A percentile compares a stretch with the other conserved stretches of the same genome.
These are phyloP conservation scores for Trigoniulus corallinus DNA, from an alignment of 1,140 invertebrate genomes.

Conservation along the genomic window DNA sequence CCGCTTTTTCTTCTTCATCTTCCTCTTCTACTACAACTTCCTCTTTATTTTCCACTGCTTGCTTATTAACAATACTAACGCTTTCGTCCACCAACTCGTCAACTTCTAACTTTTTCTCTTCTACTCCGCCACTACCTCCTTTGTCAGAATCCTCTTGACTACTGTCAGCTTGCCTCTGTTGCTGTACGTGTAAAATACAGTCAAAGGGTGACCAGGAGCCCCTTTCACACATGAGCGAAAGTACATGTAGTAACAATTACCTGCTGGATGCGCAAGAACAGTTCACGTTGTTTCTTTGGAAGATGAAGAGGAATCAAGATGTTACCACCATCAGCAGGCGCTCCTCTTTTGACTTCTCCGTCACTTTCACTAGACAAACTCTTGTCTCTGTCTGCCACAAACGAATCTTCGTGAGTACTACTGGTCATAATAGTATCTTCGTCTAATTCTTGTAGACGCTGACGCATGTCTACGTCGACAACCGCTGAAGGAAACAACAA, in stretches of 20 bases:
- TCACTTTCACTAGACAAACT: conserved; percentile 5
- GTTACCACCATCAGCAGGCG: conserved; percentile 1
- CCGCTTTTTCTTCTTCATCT: conserved; percentile 33
- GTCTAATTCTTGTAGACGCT: not conserved
- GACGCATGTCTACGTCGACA: not conserved
- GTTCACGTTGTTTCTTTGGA: conserved; percentile 45
- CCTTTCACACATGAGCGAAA: too few relatives aligned
- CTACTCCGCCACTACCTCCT: conserved; percentile 11
- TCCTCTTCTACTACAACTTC: conserved; percentile 33
- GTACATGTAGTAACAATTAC: too few relatives aligned
- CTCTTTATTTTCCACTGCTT: conserved; percentile 9
- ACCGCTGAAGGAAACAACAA: not conserved
- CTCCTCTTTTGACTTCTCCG: conserved; percentile 5
- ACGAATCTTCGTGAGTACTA: not conserved
- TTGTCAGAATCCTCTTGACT: conserved; percentile 12
- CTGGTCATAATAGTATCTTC: not conserved
- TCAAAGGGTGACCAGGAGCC: too few relatives aligned
- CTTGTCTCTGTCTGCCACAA: not conserved
- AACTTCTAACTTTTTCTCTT: conserved; percentile 9
- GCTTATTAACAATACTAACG: conserved; percentile 3
- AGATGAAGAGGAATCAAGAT: conserved; percentile 32
- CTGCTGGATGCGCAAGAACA: conserved; percentile 47
- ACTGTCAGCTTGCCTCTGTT: conserved; percentile 36
- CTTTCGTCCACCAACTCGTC: conserved; percentile 5
- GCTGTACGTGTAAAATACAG: too few relatives aligned